Evolutionary conservation across 2,113 vertebrate species (phyloP).

Genomic region (Phycodurus eques): DNA sequence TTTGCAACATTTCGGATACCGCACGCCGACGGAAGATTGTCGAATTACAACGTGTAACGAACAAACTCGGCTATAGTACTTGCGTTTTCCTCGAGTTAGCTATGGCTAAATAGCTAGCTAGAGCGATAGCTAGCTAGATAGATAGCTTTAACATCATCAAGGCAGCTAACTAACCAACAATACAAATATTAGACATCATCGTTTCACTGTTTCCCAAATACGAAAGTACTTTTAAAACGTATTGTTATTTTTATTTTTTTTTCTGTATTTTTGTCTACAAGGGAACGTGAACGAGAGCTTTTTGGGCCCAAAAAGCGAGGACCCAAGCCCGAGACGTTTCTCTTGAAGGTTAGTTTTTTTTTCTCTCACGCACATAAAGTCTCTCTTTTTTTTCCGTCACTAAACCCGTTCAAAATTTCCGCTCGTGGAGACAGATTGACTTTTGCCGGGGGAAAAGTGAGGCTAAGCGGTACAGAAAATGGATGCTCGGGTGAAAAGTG

Average conservation of each 20-base stretch:
- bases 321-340: conserved; percentile 95
- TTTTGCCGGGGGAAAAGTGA: not conserved
- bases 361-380: not conserved
- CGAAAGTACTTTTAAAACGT: not conserved
- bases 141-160: not conserved
- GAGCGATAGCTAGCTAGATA: not conserved
- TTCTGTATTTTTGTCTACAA: conserved; percentile 40
- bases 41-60: no score
- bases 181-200: not conserved
- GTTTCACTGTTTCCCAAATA: not conserved
- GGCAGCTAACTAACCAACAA: not conserved
- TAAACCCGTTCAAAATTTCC: not conserved
- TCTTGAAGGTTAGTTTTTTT: conserved; percentile 83
- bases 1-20: no score
- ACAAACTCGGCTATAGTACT: no score
- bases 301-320: conserved; percentile 95
- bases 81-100: not conserved
- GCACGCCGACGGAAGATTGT: no score
- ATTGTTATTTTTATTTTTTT: not conserved
- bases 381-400: not conserved
- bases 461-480: no score
- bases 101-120: not conserved
- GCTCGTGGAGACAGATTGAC: not conserved
- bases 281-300: conserved; percentile 92
- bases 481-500: no score